Percentiles rank a stretch among this genome's conserved stretches.
Evolutionary conservation across 2,797 vertebrate species (phyloP).

Genomic region (Octomys mimax): DNA sequence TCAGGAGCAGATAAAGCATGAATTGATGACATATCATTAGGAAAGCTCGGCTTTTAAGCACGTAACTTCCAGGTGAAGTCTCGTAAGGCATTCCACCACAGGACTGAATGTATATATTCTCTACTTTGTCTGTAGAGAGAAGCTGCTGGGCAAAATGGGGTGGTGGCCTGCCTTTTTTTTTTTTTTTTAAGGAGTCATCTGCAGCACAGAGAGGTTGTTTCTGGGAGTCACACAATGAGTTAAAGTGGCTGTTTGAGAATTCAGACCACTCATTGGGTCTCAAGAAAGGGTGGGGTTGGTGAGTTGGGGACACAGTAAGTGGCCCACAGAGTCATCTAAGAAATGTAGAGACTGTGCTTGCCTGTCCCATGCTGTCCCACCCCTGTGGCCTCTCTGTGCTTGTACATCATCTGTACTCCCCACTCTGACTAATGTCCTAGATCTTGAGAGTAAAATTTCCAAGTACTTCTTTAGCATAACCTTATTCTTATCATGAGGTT

Average conservation of each 20-base stretch:
- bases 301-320: neutral
- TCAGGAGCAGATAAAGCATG: neutral
- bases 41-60: neutral
- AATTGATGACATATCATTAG: neutral
- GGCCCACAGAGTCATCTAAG: neutral
- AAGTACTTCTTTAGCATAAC: neutral
- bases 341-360: neutral
- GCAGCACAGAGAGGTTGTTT: neutral
- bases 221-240: neutral
- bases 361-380: neutral
- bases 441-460: slow-evolving; percentile 1
- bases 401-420: neutral
- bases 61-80: neutral
- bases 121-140: neutral
- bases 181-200: neutral
- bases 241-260: neutral
- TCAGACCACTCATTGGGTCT: neutral
- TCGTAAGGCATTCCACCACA: neutral
- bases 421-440: neutral
- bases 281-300: neutral
- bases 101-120: neutral
- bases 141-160: neutral
- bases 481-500: neutral
- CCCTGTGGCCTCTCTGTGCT: neutral
- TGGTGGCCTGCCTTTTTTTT: neutral